Conservation (phyloP, 2,888 invertebrate genomes). For the Sarcophaga rosellei region DNA sequence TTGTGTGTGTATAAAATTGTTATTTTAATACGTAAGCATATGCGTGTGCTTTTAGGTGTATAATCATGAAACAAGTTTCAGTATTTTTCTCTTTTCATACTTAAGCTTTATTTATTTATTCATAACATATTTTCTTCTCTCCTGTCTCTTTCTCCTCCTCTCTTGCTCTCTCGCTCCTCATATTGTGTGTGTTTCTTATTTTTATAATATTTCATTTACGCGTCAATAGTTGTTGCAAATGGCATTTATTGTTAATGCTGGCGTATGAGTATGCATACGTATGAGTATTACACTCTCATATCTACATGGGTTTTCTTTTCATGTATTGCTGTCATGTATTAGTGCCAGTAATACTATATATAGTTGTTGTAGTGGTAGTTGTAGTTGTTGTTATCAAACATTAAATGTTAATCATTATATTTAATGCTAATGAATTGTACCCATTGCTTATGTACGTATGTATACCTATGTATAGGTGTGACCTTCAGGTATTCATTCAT, state of each 20-base stretch:
- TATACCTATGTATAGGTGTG: not conserved
- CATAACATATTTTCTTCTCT: too few species aligned
- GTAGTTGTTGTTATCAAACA: conserved; percentile 20
- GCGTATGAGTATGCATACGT: conserved; percentile 1
- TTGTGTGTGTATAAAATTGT: too few species aligned
- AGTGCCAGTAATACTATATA: too few species aligned
- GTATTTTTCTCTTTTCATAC: not conserved
- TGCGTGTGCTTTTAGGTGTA: too few species aligned
- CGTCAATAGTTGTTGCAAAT: conserved; percentile 7
- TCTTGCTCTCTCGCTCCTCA: too few species aligned
- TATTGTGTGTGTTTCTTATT: not conserved
- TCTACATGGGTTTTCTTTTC: too few species aligned
- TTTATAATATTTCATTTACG: conserved; percentile 53
- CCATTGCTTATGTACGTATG: too few species aligned
- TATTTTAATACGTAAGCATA: too few species aligned
- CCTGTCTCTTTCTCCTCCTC: too few species aligned
- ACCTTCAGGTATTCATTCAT: not conserved
- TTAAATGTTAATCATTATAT: conserved; percentile 53
- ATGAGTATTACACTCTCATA: not conserved
- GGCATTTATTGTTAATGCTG: not conserved
- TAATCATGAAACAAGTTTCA: not conserved
- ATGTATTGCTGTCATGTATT: too few species aligned
- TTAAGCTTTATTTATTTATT: not conserved
- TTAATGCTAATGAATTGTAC: conserved; percentile 42
- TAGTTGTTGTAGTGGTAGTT: too few species aligned